Base-by-base conservation (phyloP, 2,888 invertebrate species). In the Orchesella flavescens region DNA sequence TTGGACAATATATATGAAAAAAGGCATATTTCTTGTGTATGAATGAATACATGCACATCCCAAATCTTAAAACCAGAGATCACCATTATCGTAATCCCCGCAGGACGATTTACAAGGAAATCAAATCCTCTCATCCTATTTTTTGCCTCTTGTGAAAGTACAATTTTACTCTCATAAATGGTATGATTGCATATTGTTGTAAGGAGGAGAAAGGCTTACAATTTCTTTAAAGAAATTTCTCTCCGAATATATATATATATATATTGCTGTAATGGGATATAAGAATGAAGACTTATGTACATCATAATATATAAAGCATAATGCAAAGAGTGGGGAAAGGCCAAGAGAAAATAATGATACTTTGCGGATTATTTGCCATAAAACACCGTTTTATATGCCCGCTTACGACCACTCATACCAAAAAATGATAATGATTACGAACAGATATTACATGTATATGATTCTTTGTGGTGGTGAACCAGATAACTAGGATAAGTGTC, bases 21-120 rank as follows among this genome's bases (percentile, higher is more conserved):
- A 19, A 71, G 21, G 69, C 69, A 77, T 78, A 78, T 78, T 71
- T 73, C 7, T 34, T 34, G 69, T 77, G 77, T 69, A 77, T 77
- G 69, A 77, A 77, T 77, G 63, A 71, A 71, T 71, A 46, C 78
- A 78, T 78, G 66, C 57, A 71, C 78, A 78, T 63, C 63, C 49
- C 59, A 59, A 12, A n/a, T 71, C 78, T 71, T 69, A 78, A 76
- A 71, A 78, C 71, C 71, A 68, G 78, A 78, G 78, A 78, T 78
- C 78, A 78, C 71, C 78, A 78, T 78, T 78, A 71, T 43, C 24
- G 19, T 61, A 53, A 78, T 78, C 78, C 78, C 78, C 78, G 19
- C 78, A 78, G 78, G 78, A 78, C 71, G 63, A 78, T 78, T 78
- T 78, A 78, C 78, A 78, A 78, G 78, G 53, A 78, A 78, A 78